These are phyloP conservation scores for Larimichthys polyactis DNA, from an alignment of 2,113 vertebrate genomes.

Conservation along the genomic window DNA sequence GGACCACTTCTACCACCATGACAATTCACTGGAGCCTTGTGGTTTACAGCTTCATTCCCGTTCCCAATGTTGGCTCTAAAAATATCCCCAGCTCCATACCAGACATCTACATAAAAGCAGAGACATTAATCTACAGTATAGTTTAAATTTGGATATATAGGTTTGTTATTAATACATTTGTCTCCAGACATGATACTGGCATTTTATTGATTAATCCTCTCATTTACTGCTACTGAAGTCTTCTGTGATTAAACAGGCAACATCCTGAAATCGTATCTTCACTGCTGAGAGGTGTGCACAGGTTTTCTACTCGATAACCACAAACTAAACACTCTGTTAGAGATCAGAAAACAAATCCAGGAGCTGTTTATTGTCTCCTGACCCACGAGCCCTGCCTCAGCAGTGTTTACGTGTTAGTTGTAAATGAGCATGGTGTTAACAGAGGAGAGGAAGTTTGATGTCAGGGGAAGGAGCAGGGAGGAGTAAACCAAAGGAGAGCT, in stretches of 20 bases:
- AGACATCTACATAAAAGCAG: conserved; percentile 15
- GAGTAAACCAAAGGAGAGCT: conserved; percentile 44
- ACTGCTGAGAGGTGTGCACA: not conserved
- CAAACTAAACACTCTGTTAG: not conserved
- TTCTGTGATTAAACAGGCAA: not conserved
- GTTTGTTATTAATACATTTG: not conserved
- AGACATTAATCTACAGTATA: not conserved
- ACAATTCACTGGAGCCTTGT: conserved; percentile 54
- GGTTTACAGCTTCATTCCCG: conserved; percentile 45
- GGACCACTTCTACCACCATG: conserved; percentile 47
- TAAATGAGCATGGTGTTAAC: conserved; percentile 55
- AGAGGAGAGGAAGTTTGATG: conserved; percentile 65
- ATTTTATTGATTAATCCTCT: not conserved
- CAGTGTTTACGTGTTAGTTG: conserved; percentile 59
- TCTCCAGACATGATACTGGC: not conserved
- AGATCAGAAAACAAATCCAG: conserved; percentile 22
- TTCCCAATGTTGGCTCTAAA: conserved; percentile 58
- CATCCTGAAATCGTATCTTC: not conserved
- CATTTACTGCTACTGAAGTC: not conserved
- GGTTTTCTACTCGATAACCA: not conserved
- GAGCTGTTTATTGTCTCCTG: conserved; percentile 47
- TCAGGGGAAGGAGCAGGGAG: conserved; percentile 52
- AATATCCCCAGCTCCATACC: conserved; percentile 35
- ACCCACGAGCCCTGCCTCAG: conserved; percentile 18
- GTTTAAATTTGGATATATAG: not conserved